Evolutionary conservation across 2,797 vertebrate species (phyloP).

Genomic region (Anguilla marmorata): DNA sequence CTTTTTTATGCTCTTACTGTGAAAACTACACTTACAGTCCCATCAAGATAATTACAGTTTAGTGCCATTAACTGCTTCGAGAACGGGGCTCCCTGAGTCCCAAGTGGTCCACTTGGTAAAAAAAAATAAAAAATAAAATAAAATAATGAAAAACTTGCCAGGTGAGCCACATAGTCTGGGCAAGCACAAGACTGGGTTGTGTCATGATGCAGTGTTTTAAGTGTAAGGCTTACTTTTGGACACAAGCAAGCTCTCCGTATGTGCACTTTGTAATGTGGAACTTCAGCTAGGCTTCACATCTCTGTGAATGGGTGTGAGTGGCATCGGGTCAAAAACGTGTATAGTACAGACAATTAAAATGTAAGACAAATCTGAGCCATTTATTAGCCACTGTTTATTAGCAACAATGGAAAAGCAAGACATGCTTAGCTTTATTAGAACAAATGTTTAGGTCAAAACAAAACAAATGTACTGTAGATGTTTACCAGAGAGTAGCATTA

Average conservation of each 20-base stretch:
- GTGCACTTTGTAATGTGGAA: background rate
- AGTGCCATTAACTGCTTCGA: background rate
- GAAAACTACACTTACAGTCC: background rate
- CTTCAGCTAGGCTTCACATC: background rate
- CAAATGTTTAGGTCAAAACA: background rate
- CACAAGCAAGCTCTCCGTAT: background rate
- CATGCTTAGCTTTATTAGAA: background rate
- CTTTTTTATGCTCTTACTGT: background rate
- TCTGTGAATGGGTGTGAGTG: background rate
- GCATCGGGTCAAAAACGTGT: no score
- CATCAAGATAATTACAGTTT: conserved; percentile 3
- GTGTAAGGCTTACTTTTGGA: background rate
- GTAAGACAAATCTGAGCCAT: background rate
- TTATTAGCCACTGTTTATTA: background rate
- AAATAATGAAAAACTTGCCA: background rate
- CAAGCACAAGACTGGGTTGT: no score
- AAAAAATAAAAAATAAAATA: no score
- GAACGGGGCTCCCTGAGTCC: background rate
- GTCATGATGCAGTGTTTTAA: background rate
- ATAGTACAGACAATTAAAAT: no score
- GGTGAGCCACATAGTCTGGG: background rate
- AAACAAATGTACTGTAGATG: background rate
- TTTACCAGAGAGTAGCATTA: background rate
- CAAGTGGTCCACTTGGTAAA: background rate
- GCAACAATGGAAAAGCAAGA: background rate